These are phyloP conservation scores for Oophaga pumilio DNA, from an alignment of 2,113 vertebrate genomes.

Conservation along the genomic window DNA sequence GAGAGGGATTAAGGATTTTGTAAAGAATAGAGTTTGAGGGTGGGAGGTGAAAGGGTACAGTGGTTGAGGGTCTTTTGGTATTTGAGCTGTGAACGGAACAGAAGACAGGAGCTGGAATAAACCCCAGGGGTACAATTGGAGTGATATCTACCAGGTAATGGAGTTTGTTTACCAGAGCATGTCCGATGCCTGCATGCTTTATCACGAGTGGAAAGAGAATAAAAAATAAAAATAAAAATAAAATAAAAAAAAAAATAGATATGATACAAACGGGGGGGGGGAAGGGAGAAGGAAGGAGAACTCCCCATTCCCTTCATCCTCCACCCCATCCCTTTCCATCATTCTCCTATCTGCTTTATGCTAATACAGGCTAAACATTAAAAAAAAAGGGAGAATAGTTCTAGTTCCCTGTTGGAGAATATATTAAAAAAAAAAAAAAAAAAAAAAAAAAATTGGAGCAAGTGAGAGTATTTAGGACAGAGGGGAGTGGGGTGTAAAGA, in stretches of 20 bases:
- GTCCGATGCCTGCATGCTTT: slow-evolving; percentile 98
- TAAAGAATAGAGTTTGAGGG: slow-evolving; percentile 45
- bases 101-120: slow-evolving; percentile 82
- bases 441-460: slow-evolving; percentile 23
- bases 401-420: slow-evolving; percentile 11
- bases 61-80: slow-evolving; percentile 48
- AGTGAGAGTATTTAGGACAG: slow-evolving; percentile 2
- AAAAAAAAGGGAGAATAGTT: neutral
- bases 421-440: neutral
- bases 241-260: slow-evolving; percentile 68
- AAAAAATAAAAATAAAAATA: slow-evolving; percentile 68
- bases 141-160: slow-evolving; percentile 99
- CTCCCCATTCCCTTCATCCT: slow-evolving; percentile 9
- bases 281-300: slow-evolving; percentile 11
- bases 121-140: slow-evolving; percentile 85
- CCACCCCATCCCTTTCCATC: neutral
- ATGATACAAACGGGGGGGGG: slow-evolving; percentile 59
- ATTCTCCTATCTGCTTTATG: slow-evolving; percentile 20
- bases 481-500: neutral
- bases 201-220: slow-evolving; percentile 68
- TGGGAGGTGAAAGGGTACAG: slow-evolving; percentile 49
- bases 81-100: slow-evolving; percentile 59
- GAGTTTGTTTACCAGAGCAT: slow-evolving; percentile 99
- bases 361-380: neutral
- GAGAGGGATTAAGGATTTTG: slow-evolving; percentile 19